Percentiles rank a stretch among this genome's conserved stretches.
Evolutionary conservation across 2,113 vertebrate species (phyloP).

Genomic region (Alethe castanea): DNA sequence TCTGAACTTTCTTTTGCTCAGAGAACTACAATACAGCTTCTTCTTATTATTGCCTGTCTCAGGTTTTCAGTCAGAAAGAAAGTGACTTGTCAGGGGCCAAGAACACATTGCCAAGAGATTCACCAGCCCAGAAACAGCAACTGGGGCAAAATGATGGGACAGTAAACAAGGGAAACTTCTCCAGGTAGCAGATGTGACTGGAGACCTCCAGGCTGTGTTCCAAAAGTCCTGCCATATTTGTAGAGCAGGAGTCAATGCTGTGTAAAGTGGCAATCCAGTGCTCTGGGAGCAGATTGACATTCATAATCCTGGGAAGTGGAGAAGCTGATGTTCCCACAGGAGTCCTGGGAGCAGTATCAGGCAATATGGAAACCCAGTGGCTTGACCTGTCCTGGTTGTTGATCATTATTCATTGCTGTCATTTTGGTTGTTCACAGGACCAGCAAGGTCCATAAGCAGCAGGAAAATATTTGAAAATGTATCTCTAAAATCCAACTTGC

Average conservation of each 20-base stretch:
- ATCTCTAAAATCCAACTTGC: neutral
- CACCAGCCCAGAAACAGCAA: neutral
- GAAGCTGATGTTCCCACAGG: neutral
- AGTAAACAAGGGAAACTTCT: neutral
- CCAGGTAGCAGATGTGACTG: neutral
- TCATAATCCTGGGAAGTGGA: neutral
- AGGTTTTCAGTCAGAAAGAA: neutral
- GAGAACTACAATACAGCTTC: neutral
- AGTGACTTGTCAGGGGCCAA: accelerated
- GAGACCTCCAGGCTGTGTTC: neutral
- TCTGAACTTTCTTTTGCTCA: neutral
- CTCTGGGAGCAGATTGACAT: neutral
- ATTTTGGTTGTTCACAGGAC: neutral
- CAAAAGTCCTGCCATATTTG: neutral
- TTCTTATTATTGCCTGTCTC: neutral
- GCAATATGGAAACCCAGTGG: neutral
- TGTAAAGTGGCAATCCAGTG: neutral
- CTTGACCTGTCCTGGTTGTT: neutral
- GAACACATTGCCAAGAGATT: neutral
- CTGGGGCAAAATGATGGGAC: neutral
- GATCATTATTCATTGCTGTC: neutral
- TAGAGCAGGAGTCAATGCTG: neutral
- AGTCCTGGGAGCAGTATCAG: neutral
- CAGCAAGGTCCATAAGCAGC: accelerated
- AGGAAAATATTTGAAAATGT: neutral